phyloP scores from a whole-genome alignment of 1,140 invertebrate species.

The Chionoecetes opilio region DNA sequence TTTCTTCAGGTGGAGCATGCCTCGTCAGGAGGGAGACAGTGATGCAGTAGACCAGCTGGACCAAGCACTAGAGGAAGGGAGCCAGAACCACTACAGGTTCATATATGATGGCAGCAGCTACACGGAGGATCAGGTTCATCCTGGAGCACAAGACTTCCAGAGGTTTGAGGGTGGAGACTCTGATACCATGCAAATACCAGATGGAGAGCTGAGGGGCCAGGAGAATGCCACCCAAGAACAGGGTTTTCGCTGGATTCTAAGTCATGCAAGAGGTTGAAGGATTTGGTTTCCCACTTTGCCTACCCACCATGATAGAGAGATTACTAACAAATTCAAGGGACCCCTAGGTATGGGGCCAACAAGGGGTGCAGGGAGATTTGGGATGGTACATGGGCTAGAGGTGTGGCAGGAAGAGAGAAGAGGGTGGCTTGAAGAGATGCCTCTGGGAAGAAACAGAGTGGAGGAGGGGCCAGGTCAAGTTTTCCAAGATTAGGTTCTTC shows the following conservation, averaged over 20 bases:
- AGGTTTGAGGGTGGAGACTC: not conserved
- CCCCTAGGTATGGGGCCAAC: slow-evolving; percentile 82
- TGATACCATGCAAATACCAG: not conserved
- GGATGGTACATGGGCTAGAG: slow-evolving; percentile 87
- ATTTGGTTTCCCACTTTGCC: slow-evolving; percentile 83
- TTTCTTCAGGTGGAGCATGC: not conserved
- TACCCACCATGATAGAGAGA: slow-evolving; percentile 84
- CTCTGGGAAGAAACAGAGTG: slow-evolving; percentile 83
- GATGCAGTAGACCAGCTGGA: slow-evolving; percentile 42
- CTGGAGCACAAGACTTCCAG: not conserved
- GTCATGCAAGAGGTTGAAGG: slow-evolving; percentile 79
- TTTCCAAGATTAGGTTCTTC: slow-evolving; percentile 86
- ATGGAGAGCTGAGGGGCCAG: not conserved
- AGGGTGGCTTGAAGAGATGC: slow-evolving; percentile 87
- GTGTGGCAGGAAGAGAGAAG: slow-evolving; percentile 82
- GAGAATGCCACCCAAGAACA: not conserved
- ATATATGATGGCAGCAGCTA: not conserved
- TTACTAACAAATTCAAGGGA: slow-evolving; percentile 83
- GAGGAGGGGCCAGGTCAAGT: slow-evolving; percentile 87
- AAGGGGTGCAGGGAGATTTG: slow-evolving; percentile 88
- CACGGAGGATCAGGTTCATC: slow-evolving; percentile 9
- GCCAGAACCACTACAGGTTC: not conserved
- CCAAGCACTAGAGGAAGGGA: slow-evolving; percentile 48
- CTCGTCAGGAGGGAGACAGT: slow-evolving; percentile 8
- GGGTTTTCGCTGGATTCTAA: not conserved